Evolutionary conservation across 64 coral and sea anemone species (phyloP).

Genomic region (Exaiptasia diaphana): DNA sequence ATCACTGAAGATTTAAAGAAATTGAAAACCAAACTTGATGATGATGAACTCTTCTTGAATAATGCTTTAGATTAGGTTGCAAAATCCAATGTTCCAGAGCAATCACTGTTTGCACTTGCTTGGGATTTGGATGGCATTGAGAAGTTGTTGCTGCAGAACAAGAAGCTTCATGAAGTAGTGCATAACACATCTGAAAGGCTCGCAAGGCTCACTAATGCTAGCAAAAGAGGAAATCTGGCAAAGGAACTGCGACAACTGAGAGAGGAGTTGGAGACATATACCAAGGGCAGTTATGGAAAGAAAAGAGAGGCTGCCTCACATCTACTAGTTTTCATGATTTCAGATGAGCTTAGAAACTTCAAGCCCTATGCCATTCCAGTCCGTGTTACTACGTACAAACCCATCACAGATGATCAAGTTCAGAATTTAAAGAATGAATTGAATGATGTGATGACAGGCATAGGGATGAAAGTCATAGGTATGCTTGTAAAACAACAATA

Average conservation of each 20-base stretch:
- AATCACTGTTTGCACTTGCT: slow-evolving; percentile 62
- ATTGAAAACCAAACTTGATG: not conserved
- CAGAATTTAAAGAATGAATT: slow-evolving; percentile 34
- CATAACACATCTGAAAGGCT: not conserved
- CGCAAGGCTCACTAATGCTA: too few relatives aligned
- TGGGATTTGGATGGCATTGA: slow-evolving; percentile 53
- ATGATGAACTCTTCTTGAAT: slow-evolving; percentile 22
- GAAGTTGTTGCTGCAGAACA: slow-evolving; percentile 24
- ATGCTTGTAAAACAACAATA: not conserved
- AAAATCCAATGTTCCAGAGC: slow-evolving; percentile 29
- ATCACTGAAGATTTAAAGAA: slow-evolving; percentile 6
- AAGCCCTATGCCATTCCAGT: slow-evolving; percentile 57
- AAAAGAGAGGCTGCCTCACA: slow-evolving; percentile 30
- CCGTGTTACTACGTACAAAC: not conserved
- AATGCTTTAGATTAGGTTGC: slow-evolving; percentile 8
- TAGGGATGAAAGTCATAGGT: slow-evolving; percentile 37
- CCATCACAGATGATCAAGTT: slow-evolving; percentile 25
- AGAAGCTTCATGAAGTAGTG: slow-evolving; percentile 5
- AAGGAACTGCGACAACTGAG: not conserved
- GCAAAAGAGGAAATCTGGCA: not conserved
- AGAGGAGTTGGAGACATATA: not conserved
- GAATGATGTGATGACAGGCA: slow-evolving; percentile 13
- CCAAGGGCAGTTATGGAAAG: slow-evolving; percentile 4
- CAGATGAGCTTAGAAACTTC: not conserved
- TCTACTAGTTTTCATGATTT: slow-evolving; percentile 47